Base-by-base conservation (phyloP, 2,797 vertebrate genomes). In the Sphaeramia orbicularis region DNA sequence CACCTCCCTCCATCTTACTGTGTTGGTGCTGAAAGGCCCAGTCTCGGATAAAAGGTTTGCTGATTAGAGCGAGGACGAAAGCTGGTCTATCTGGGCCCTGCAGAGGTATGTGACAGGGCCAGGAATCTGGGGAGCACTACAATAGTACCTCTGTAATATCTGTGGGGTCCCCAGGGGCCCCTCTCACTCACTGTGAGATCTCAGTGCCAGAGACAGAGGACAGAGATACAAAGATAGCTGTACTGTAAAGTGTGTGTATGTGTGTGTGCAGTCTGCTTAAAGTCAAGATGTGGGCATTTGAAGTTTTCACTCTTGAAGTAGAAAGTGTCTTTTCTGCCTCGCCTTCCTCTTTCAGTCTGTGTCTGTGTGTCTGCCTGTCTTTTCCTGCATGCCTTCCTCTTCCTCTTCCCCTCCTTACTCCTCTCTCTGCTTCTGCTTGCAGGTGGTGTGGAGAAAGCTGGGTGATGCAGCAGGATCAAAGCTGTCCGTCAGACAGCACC, bases 371-470 rank as follows among this genome's bases (percentile, higher is more conserved):
- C 27, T 38, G 45, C 43, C 53, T 18, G 18, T 61, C 30, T 64
- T 55, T 43, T 19, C 54, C 65, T 10, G 57, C 4, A 12, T 14
- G 32, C 45, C 40, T 70, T 10, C 2, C 65, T 57, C 58, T 45
- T 43, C 42, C 38, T 49, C 73, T 57, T 45, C 36, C 50, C 13
- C 65, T 32, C 24, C 13, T 43, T 52, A 37, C 13, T 27, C 35
- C 58, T 45, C 38, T 59, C 51, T 70, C 15, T 37, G 37, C 49
- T 19, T 50, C 19, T 73, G 58, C 65, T 68, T 55, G 30, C 92
- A 99, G 97, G 97, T 99, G 89, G 97, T 99, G 89, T 99, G 97
- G 97, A 90, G 97, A 72, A 99, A 99, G 82, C 93, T 99, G 85
- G 97, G 97, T 1, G 97, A 99, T 18, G 96, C 96, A 0, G 96